phyloP scores from a whole-genome alignment of 2,888 invertebrate species.

The Drepanosiphum platanoidis region DNA sequence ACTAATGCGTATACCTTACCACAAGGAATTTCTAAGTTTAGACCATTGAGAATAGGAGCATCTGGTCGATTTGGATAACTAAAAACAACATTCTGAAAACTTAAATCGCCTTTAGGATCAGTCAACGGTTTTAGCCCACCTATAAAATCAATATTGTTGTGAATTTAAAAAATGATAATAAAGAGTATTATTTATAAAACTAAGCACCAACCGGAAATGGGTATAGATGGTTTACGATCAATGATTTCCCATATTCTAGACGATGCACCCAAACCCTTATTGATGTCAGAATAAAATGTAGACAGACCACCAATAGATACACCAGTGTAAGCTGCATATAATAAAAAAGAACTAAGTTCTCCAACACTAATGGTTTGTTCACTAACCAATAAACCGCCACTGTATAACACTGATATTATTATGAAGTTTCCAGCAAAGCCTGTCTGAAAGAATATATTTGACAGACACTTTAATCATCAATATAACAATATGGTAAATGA shows the following conservation, averaged over 20 bases:
- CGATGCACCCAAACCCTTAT: constrained; percentile 92
- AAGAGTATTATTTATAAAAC: too few relatives aligned
- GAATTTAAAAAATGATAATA: background rate
- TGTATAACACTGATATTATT: constrained; percentile 89
- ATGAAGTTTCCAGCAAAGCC: constrained; percentile 91
- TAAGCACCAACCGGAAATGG: constrained; percentile 78
- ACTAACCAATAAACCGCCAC: constrained; percentile 89
- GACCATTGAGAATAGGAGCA: constrained; percentile 72
- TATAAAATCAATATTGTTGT: constrained; percentile 66
- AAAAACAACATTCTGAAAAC: constrained; percentile 79
- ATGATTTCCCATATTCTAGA: constrained; percentile 89
- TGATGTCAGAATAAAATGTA: constrained; percentile 92
- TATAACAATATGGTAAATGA: too few relatives aligned
- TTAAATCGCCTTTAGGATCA: constrained; percentile 76
- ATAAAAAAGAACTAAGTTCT: constrained; percentile 88
- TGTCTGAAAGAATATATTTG: constrained; percentile 70
- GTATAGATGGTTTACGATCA: constrained; percentile 82
- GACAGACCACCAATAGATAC: constrained; percentile 90
- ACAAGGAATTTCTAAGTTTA: constrained; percentile 75
- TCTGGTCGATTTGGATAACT: constrained; percentile 76
- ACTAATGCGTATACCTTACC: constrained; percentile 84
- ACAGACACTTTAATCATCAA: background rate
- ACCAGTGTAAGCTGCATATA: constrained; percentile 94
- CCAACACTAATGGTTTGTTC: constrained; percentile 83
- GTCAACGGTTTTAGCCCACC: constrained; percentile 73